Evolutionary conservation across 2,113 vertebrate genomes (phyloP).

Genomic region (Gasterosteus nipponicus): DNA sequence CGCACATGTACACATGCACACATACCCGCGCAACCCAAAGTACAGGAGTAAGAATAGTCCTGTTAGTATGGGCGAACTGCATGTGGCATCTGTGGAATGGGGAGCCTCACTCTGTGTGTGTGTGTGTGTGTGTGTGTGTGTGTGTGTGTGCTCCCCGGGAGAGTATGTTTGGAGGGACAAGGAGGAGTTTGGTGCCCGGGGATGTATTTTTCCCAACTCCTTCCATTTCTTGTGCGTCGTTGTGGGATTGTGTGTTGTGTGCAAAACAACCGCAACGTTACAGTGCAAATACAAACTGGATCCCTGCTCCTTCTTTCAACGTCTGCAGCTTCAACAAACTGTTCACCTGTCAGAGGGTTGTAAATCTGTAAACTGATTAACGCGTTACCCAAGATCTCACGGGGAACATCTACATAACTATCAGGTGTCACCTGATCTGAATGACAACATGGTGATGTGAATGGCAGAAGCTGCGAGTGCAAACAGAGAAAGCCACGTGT

Average conservation of each 20-base stretch:
- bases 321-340: not conserved
- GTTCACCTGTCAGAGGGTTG: not conserved
- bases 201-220: slow-evolving; percentile 33
- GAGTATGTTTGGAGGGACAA: slow-evolving; percentile 48
- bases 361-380: not conserved
- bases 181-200: slow-evolving; percentile 24
- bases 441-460: not conserved
- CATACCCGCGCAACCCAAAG: slow-evolving; percentile 45
- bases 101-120: slow-evolving; percentile 57
- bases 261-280: not conserved
- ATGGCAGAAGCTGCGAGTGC: not conserved
- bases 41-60: slow-evolving; percentile 67
- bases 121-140: slow-evolving; percentile 11
- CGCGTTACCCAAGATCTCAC: not conserved
- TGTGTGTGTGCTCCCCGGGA: slow-evolving; percentile 52
- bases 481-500: not conserved
- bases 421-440: not conserved
- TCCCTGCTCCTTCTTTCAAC: not conserved
- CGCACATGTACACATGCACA: slow-evolving; percentile 28
- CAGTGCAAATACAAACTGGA: not conserved
- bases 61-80: slow-evolving; percentile 58
- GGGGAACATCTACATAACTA: not conserved
- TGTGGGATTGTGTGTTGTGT: not conserved
- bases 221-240: slow-evolving; percentile 15
- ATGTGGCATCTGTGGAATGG: slow-evolving; percentile 65